These are phyloP conservation scores for Chloroceryle aenea DNA, from an alignment of 2,113 vertebrate species.

Conservation along the genomic window DNA sequence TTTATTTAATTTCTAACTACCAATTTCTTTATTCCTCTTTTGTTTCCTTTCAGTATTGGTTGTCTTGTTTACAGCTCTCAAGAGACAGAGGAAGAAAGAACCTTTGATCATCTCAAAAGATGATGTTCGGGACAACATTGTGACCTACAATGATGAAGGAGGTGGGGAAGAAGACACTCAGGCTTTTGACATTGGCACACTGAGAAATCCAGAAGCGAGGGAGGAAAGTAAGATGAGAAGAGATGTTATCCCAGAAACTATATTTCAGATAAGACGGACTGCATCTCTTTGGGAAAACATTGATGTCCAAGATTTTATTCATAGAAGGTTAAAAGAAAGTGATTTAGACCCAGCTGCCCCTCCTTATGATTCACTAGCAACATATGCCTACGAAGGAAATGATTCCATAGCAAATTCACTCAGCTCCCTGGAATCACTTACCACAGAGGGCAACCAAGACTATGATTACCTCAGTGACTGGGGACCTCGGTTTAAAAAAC, in stretches of 20 bases:
- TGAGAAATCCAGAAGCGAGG: constrained; percentile 81
- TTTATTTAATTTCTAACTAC: background rate
- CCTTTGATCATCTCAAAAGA: constrained; percentile 83
- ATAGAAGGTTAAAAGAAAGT: constrained; percentile 80
- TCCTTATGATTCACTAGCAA: constrained; percentile 84
- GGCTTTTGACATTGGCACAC: constrained; percentile 83
- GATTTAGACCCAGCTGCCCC: constrained; percentile 81
- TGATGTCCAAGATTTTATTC: constrained; percentile 83
- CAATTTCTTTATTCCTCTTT: background rate
- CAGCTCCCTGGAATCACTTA: constrained; percentile 80
- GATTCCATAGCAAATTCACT: constrained; percentile 82
- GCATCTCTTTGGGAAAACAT: constrained; percentile 81
- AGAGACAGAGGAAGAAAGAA: constrained; percentile 82
- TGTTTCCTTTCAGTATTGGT: constrained; percentile 74
- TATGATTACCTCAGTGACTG: constrained; percentile 83
- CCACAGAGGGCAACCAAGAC: constrained; percentile 78
- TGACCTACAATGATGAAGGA: constrained; percentile 86
- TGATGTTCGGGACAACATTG: constrained; percentile 83
- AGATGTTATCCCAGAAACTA: constrained; percentile 82
- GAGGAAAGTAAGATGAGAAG: constrained; percentile 81
- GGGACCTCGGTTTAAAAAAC: constrained; percentile 82
- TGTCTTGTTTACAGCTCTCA: constrained; percentile 79
- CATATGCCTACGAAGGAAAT: constrained; percentile 82
- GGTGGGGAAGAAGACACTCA: constrained; percentile 86
- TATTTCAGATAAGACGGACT: constrained; percentile 79